Percentiles rank a stretch among this genome's conserved stretches.
phyloP scores from a whole-genome alignment of 2,113 vertebrate species.

The Sakesphorus luctuosus region DNA sequence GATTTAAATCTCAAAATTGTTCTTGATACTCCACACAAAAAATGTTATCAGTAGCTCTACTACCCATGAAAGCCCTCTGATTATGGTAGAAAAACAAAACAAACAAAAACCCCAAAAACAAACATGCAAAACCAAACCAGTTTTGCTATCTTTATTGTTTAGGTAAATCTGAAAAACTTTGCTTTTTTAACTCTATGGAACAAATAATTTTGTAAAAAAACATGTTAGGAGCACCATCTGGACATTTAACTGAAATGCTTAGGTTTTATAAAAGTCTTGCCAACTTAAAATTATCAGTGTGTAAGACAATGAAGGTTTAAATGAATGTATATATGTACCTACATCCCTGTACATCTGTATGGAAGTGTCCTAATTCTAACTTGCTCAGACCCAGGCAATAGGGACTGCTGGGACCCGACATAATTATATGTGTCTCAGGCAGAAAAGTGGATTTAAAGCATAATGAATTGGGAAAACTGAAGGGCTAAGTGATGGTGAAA shows the following conservation, averaged over 20 bases:
- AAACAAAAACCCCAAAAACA: background rate
- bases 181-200: background rate
- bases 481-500: background rate
- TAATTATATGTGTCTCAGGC: background rate
- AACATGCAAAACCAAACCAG: accelerated
- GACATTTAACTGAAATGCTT: background rate
- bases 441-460: background rate
- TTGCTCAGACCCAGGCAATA: accelerated
- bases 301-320: background rate
- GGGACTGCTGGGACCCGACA: background rate
- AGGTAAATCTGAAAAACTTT: background rate
- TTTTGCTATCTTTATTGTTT: background rate
- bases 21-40: background rate
- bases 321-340: background rate
- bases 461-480: background rate
- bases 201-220: background rate
- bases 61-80: background rate
- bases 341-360: too few relatives aligned
- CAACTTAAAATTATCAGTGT: background rate
- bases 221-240: background rate
- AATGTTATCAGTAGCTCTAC: background rate
- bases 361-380: background rate
- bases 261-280: background rate
- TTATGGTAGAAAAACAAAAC: background rate
- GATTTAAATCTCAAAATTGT: background rate